Base-by-base conservation (phyloP, 2,113 vertebrate genomes). In the Coptodon rendalli region DNA sequence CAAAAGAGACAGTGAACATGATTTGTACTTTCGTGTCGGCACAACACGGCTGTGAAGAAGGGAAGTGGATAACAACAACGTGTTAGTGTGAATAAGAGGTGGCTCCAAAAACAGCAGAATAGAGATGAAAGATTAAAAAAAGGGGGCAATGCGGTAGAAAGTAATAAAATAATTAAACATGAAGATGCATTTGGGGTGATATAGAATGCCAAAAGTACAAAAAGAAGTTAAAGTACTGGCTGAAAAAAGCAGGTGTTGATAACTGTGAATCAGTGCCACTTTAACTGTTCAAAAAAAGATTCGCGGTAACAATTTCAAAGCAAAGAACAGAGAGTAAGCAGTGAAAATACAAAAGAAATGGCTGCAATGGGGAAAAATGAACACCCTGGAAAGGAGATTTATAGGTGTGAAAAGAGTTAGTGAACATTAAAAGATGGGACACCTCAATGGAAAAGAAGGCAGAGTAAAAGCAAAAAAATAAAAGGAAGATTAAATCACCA, bases 191-290 rank as follows among this genome's bases (percentile, higher is more conserved):
- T 5, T 12, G 6, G 8, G 53, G 56, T 86, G 84, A 90, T 71
- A 52, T 22, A 81, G 17, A 50, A 89, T 80, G 81, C 80, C 52
- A 81, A 84, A 83, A 87, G 66, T 76, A 14, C 31, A 79, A 87
- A 78, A 68, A 63, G 76, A 87, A 85, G 24, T 87, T n/a, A 82
- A 24, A 5, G 22, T 29, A 5, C 10, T 43, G 36, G 83, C 80
- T 76, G 10, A 2, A 81, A 82, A 79, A 86, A 90, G 90, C 87
- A 92, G 85, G 92, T 93, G 93, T 92, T 94, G 88, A 93, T 93
- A 85, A 90, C 83, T 92, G 91, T 91, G 89, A 92, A 88, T 89
- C 86, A 61, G 45, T 53, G 61, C 66, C 79, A 80, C 81, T 84
- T 89, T 56, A 80, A 82, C n/a, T 84, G 84, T 73, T 89, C 68